phyloP scores from a whole-genome alignment of 30 jellyfish, hydroid and myxozoan genomes.

The Turritopsis rubra region DNA sequence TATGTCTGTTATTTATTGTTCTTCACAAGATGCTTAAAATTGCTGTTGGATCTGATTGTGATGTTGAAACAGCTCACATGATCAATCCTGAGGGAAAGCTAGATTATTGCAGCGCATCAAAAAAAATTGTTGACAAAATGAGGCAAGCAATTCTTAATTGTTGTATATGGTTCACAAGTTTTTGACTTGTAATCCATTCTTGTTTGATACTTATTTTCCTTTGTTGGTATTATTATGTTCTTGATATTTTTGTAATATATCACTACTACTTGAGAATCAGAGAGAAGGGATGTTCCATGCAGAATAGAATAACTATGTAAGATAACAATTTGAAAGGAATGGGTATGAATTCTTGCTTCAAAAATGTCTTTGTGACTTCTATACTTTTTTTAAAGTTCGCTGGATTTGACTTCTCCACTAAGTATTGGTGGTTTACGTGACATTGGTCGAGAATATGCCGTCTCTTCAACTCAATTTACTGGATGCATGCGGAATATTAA shows the following conservation, averaged over 20 bases:
- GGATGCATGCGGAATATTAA: constrained; percentile 82
- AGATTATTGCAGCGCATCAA: constrained; percentile 63
- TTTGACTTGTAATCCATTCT: no score
- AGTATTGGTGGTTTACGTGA: constrained; percentile 81
- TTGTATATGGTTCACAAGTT: background rate
- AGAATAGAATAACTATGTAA: no score
- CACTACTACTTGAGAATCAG: no score
- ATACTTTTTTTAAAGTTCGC: constrained; percentile 43
- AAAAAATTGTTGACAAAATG: constrained; percentile 24
- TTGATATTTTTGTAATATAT: no score
- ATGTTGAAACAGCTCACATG: constrained; percentile 54
- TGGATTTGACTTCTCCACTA: constrained; percentile 85
- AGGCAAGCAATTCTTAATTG: constrained; percentile 31
- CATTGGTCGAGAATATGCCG: constrained; percentile 28
- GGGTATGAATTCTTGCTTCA: no score
- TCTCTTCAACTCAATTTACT: constrained; percentile 46
- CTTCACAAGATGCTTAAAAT: constrained; percentile 47
- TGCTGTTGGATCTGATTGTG: constrained; percentile 90
- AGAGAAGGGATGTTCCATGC: no score
- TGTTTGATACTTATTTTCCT: no score
- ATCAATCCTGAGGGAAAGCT: constrained; percentile 50
- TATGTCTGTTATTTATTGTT: background rate
- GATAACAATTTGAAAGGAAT: no score
- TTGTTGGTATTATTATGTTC: no score
- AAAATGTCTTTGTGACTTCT: no score